Conservation (phyloP, 2,888 invertebrate genomes). For the Apodemia mormo region DNA sequence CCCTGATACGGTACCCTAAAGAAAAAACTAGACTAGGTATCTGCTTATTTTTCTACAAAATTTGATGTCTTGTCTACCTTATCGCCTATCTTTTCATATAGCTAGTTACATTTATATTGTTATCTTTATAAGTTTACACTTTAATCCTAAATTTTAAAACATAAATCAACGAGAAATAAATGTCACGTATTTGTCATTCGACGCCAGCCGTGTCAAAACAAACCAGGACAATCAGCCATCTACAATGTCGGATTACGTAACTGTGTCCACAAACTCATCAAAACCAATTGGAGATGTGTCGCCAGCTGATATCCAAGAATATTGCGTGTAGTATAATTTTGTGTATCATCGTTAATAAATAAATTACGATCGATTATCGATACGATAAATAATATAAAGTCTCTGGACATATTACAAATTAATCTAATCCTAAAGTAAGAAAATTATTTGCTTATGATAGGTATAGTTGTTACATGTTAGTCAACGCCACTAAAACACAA, state of each 20-base stretch:
- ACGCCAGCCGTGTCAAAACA: neutral
- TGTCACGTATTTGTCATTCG: conserved; percentile 10
- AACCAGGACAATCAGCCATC: conserved; percentile 3
- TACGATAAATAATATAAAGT: neutral
- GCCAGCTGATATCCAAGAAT: neutral
- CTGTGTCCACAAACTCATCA: conserved; percentile 7
- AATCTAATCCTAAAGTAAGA: too few relatives aligned
- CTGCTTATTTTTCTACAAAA: too few relatives aligned
- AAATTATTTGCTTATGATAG: too few relatives aligned
- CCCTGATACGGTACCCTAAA: too few relatives aligned
- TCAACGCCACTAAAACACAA: too few relatives aligned
- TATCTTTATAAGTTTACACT: neutral
- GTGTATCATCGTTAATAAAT: neutral
- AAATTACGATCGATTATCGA: neutral
- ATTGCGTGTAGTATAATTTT: conserved; percentile 10
- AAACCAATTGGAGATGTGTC: conserved; percentile 2
- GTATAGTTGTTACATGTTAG: too few relatives aligned
- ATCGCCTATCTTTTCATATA: too few relatives aligned
- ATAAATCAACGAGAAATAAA: conserved; percentile 4
- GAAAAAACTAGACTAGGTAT: too few relatives aligned
- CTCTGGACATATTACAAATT: too few relatives aligned
- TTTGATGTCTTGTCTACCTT: too few relatives aligned
- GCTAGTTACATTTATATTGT: too few relatives aligned
- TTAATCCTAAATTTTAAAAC: neutral
- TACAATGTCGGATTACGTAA: conserved; percentile 8